Evolutionary conservation across 2,113 vertebrate species (phyloP), one percentile per base, ranked within the genome.

Genomic region (Halcyon malimbica): DNA sequence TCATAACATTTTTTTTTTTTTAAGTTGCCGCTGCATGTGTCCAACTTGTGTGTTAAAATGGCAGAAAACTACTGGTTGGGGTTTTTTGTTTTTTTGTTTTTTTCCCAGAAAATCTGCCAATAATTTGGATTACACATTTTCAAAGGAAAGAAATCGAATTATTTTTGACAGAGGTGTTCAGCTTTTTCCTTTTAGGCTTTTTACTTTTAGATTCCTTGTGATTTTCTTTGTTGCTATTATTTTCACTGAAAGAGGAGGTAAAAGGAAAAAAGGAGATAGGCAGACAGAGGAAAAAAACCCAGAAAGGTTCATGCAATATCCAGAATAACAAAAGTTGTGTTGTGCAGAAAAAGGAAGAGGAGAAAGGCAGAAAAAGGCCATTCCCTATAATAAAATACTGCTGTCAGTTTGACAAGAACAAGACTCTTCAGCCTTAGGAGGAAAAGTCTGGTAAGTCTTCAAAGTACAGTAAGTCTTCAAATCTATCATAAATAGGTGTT

Each of bases 1-100:
- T 85, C 62, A 29, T 74, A 89, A n/a, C 5, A 28, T 8, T 13
- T 75, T 88, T 94, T 67, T 75, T 90, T 94, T 67, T 23, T 67
- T 25, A 53, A 71, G 24, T 44, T 83, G 35, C 19, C 73, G 16
- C n/a, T 79, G 16, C 8, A 1, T 83, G 33, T 51, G 10, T 59
- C 56, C n/a, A 76, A 15, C 21, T 41, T 37, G 20, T 37, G 15
- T 68, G 19, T 81, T 91, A 85, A 90, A 42, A 54, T 60, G 56
- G 19, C 73, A 83, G 51, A 80, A 95, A 83, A 35, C 6, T 26
- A 59, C 16, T 56, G 23, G 23, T 51, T 51, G 24, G 23, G 50
- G 11, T 51, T 51, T 51, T 24, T 11, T 12, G 59, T 80, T 57
- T 7, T 35, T 14, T 21, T 5, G 59, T 83, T 57, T 7, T 35